These are phyloP conservation scores for Saguinus imperator DNA, from an alignment of 2,113 vertebrate species.

Conservation along the genomic window DNA sequence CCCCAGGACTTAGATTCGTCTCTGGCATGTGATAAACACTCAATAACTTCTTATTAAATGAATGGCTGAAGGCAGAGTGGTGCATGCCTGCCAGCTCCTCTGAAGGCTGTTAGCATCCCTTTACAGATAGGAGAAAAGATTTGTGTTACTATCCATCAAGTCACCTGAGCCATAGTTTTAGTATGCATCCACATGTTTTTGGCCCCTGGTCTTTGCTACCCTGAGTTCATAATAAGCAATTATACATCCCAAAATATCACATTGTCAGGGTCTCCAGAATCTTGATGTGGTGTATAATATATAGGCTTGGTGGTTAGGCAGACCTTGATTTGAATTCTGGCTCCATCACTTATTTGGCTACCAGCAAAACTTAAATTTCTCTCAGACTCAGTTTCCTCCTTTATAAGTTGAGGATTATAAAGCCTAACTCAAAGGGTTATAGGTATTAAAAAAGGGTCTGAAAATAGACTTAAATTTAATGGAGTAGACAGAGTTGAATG, in stretches of 20 bases:
- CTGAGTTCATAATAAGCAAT: background rate
- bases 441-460: background rate
- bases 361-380: background rate
- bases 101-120: background rate
- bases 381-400: background rate
- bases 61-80: background rate
- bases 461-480: background rate
- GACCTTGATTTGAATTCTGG: background rate
- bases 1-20: background rate
- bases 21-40: background rate
- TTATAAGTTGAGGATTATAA: background rate
- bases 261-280: background rate
- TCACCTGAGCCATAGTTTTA: background rate
- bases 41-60: constrained; percentile 31
- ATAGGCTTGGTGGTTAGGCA: background rate
- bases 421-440: background rate
- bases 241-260: background rate
- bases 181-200: background rate
- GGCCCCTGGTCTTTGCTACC: background rate
- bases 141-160: background rate
- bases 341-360: background rate
- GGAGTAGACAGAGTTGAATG: background rate
- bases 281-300: background rate
- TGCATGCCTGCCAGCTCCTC: background rate
- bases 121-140: background rate